Conservation (phyloP, 2,113 vertebrate species). For the Forbesichthys papilliferus region DNA sequence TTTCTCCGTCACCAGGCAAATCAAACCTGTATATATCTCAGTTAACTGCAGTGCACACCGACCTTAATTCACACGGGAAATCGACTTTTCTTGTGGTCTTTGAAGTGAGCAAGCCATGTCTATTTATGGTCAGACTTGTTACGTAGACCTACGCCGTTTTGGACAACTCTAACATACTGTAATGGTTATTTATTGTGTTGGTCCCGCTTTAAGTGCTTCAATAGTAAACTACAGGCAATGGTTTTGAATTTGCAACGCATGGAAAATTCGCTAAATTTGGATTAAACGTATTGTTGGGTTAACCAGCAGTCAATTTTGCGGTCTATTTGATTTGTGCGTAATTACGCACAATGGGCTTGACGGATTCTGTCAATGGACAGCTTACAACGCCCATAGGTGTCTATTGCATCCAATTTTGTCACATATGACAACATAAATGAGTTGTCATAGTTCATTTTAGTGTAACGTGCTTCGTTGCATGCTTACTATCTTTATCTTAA, state of each 20-base stretch:
- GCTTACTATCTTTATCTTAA: not conserved
- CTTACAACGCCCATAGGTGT: constrained; percentile 8
- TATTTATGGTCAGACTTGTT: constrained; percentile 58
- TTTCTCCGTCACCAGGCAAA: constrained; percentile 13
- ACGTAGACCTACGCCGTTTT: constrained; percentile 7
- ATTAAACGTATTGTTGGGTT: constrained; percentile 2
- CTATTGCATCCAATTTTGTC: constrained; percentile 28
- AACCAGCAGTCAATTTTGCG: constrained; percentile 19
- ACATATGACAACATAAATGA: constrained; percentile 21
- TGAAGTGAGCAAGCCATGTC: constrained; percentile 34
- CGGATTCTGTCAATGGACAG: constrained; percentile 12
- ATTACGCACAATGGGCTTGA: constrained; percentile 40
- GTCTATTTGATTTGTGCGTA: constrained; percentile 42
- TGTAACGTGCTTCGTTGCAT: not conserved
- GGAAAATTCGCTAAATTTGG: constrained; percentile 20
- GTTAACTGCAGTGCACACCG: constrained; percentile 21
- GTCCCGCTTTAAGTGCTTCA: not conserved
- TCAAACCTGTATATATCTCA: constrained; percentile 43
- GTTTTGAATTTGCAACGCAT: constrained; percentile 13
- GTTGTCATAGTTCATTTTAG: not conserved
- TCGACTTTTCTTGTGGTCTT: constrained; percentile 27
- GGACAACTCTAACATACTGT: constrained; percentile 9
- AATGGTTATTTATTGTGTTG: constrained; percentile 28
- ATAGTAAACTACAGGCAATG: constrained; percentile 5
- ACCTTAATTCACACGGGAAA: constrained; percentile 41